phyloP scores from a whole-genome alignment of 2,113 vertebrate species.

The Sphaerodactylus townsendi region DNA sequence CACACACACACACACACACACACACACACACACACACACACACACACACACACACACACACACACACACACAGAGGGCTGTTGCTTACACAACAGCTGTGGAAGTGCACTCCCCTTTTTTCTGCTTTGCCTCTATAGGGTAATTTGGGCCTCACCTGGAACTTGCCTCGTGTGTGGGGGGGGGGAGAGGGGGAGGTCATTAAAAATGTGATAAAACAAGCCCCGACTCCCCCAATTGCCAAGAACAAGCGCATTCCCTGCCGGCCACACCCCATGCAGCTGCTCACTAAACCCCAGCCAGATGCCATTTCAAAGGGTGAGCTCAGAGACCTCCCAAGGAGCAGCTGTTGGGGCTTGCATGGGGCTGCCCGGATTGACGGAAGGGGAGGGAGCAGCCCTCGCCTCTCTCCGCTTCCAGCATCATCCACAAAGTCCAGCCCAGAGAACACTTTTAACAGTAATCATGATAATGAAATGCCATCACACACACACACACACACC shows the following conservation, averaged over 20 bases:
- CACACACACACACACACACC: no score
- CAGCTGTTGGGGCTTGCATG: slow-evolving; percentile 22
- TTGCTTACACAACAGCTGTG: neutral
- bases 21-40: no score
- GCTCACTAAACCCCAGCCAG: slow-evolving; percentile 19
- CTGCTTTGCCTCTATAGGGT: neutral
- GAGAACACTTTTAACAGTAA: neutral
- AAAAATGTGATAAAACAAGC: slow-evolving; percentile 34
- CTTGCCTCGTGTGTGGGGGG: no score
- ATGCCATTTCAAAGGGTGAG: slow-evolving; percentile 31
- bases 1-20: no score
- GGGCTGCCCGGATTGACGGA: neutral
- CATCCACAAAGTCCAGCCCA: neutral
- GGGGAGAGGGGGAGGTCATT: neutral
- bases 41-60: no score
- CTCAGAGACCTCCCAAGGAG: slow-evolving; percentile 33
- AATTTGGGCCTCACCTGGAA: slow-evolving; percentile 24
- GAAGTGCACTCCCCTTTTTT: neutral
- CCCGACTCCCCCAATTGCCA: slow-evolving; percentile 10
- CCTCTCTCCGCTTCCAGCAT: neutral
- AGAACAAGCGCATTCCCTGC: slow-evolving; percentile 32
- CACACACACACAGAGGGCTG: neutral
- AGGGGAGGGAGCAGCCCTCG: neutral
- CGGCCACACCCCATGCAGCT: slow-evolving; percentile 19
- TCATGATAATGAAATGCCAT: no score